A percentile compares a stretch with the other conserved stretches of the same genome.
Evolutionary conservation across 2,113 vertebrate species (phyloP).

Genomic region (Noturus placidus): DNA sequence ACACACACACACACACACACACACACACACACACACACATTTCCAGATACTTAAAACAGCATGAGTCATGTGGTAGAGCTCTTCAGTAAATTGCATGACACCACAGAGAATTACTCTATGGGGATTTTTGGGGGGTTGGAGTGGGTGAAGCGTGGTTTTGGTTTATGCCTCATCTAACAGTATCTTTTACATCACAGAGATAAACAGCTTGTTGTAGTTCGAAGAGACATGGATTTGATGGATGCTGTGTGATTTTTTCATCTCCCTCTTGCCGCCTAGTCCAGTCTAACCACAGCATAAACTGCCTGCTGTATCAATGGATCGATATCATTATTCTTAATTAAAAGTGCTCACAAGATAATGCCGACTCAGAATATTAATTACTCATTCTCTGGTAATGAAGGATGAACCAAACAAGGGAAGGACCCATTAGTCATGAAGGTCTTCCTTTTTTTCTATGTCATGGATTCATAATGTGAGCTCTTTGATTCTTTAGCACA

Average conservation of each 20-base stretch:
- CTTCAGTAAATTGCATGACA: conserved; percentile 34
- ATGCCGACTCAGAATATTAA: conserved; percentile 10
- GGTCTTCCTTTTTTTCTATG: conserved; percentile 7
- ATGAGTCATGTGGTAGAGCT: conserved; percentile 35
- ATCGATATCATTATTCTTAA: conserved; percentile 10
- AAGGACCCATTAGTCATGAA: neutral
- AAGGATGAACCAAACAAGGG: neutral
- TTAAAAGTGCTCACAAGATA: neutral
- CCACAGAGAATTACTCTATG: conserved; percentile 24
- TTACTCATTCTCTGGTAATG: neutral
- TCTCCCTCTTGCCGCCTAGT: neutral
- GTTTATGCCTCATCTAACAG: neutral
- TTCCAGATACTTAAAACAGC: conserved; percentile 25
- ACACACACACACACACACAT: neutral
- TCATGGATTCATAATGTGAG: conserved; percentile 20
- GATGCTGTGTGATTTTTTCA: neutral
- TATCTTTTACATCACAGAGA: neutral
- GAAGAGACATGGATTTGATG: neutral
- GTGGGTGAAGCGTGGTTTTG: neutral
- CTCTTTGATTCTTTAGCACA: conserved; percentile 26
- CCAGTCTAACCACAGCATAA: neutral
- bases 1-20: neutral
- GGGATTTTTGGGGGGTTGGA: too few relatives aligned
- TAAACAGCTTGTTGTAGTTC: neutral
- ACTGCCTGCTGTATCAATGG: neutral